phyloP scores from a whole-genome alignment of 2,888 invertebrate species.

The Apotomis turbidana region DNA sequence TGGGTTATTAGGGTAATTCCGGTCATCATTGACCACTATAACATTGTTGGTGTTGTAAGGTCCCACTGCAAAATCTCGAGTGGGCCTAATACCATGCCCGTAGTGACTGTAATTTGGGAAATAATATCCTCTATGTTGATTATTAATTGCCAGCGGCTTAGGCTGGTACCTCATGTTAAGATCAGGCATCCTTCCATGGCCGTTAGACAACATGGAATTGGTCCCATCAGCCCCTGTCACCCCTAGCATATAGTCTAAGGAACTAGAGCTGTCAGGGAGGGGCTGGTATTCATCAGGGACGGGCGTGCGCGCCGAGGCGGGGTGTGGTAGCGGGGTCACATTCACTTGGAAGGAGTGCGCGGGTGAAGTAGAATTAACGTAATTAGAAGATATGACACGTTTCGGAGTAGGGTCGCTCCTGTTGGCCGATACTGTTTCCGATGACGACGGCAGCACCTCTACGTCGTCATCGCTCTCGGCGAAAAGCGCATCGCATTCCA shows the following conservation, averaged over 20 bases:
- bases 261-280: conserved; percentile 75
- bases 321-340: conserved; percentile 61
- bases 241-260: conserved; percentile 64
- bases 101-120: conserved; percentile 65
- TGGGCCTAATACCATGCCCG: conserved; percentile 53
- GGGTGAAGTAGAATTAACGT: conserved; percentile 69
- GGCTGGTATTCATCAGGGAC: conserved; percentile 80
- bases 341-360: conserved; percentile 65
- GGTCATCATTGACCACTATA: conserved; percentile 62
- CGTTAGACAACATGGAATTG: conserved; percentile 47
- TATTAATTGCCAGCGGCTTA: conserved; percentile 57
- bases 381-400: conserved; percentile 69
- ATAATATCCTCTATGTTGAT: conserved; percentile 61
- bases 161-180: conserved; percentile 75
- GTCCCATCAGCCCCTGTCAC: conserved; percentile 58
- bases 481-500: conserved; percentile 86
- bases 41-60: conserved; percentile 65
- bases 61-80: conserved; percentile 58
- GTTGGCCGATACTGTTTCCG: conserved; percentile 52
- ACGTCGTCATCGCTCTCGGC: conserved; percentile 87
- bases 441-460: conserved; percentile 67
- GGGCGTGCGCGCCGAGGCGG: conserved; percentile 70
- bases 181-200: conserved; percentile 57
- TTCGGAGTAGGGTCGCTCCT: conserved; percentile 54
- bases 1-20: conserved; percentile 59